phyloP scores from a whole-genome alignment of 2,797 vertebrate species.

The Triplophysa yarkandensis region DNA sequence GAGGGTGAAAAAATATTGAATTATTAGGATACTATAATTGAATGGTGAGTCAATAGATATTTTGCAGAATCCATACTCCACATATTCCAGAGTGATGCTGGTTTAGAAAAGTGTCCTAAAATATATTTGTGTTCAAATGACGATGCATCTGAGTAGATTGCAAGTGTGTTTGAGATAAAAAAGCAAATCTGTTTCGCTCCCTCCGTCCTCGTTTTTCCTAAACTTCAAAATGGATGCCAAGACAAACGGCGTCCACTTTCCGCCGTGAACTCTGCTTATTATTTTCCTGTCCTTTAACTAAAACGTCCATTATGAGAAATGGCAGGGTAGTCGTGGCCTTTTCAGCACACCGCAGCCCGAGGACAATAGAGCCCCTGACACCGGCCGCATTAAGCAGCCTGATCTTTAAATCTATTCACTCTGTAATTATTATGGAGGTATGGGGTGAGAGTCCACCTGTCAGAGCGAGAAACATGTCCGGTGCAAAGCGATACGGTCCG shows the following conservation, averaged over 20 bases:
- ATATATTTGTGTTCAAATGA: slow-evolving; percentile 53
- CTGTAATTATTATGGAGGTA: slow-evolving; percentile 64
- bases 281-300: slow-evolving; percentile 74
- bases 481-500: slow-evolving; percentile 20
- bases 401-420: slow-evolving; percentile 68
- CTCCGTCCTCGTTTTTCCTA: slow-evolving; percentile 62
- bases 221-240: slow-evolving; percentile 61
- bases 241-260: slow-evolving; percentile 63
- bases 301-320: slow-evolving; percentile 76
- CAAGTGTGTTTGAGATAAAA: slow-evolving; percentile 64
- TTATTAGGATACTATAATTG: too few species aligned
- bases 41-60: too few species aligned
- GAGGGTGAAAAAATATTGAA: too few species aligned
- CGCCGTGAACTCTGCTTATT: slow-evolving; percentile 66
- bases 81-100: slow-evolving; percentile 54
- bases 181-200: slow-evolving; percentile 63
- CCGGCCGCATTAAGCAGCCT: slow-evolving; percentile 69
- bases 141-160: background rate
- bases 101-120: slow-evolving; percentile 60
- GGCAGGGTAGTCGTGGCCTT: slow-evolving; percentile 73
- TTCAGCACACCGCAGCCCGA: slow-evolving; percentile 67
- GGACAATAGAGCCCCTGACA: slow-evolving; percentile 69
- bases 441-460: slow-evolving; percentile 47
- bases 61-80: too few species aligned
- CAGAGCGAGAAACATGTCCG: slow-evolving; percentile 26